Base-by-base conservation (phyloP, 2,888 invertebrate genomes). In the Calliphora vomitoria region DNA sequence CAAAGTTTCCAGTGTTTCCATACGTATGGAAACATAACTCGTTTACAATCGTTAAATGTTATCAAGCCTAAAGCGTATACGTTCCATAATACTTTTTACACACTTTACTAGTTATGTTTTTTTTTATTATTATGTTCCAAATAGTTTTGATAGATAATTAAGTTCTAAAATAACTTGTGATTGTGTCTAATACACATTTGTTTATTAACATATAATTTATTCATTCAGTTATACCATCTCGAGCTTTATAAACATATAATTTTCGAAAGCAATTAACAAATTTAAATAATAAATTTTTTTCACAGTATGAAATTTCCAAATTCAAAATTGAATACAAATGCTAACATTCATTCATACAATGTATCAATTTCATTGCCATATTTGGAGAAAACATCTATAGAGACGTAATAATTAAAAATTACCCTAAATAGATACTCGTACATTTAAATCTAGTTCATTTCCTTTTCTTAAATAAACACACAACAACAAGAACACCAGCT, bases 341-440 rank as follows among this genome's bases (percentile, higher is more conserved):
- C 44, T 20, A 2, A 15, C 15, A 44, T 60, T 60, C n/a, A 62
- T 10, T 15, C n/a, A 13, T 41, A 20, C 31, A 58, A 25, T 20
- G 41, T 75, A 62, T 75, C 62, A 76, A 50, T 47, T 47, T 50
- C 6, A 50, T 31, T 62, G 62, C 13, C 62, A 50, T 50, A 41
- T 69, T 64, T 50, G 38, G n/a, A 55, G 25, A 66, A 25, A 76
- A 53, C 47, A 38, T 64, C 62, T 50, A 62, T 25, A 75, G 62
- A 75, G 50, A 71, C 38, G 20, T 64, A 76, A 78, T 72, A 78
- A 83, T 83, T 83, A 78, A 78, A 78, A 78, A 72, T 78, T 83
- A 72, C 31, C 78, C 71, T 15, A 71, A 58, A 66, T 53, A 76
- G 20, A 79, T 74, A 74, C 44, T 62, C 53, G 35, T 47, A 68